Base-by-base conservation (phyloP, 1,140 invertebrate species). In the Parasteatoda tepidariorum region DNA sequence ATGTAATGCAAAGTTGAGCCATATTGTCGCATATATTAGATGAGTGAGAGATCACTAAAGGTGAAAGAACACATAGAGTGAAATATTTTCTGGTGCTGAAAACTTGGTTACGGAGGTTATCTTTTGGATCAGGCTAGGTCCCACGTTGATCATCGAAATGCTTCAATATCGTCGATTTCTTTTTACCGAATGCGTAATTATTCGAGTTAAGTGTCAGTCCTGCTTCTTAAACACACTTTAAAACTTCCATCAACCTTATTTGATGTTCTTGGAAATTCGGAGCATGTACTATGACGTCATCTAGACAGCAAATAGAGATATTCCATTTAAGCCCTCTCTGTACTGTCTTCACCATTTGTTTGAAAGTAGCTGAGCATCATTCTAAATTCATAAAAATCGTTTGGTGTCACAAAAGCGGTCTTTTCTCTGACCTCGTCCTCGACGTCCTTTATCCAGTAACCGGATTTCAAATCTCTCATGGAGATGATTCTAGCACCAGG, bases 371-470 rank as follows among this genome's bases (percentile, higher is more conserved):
- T 13, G 71, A 31, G 85, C 70, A 88, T 84, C 2, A 86, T 84
- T 30, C 81, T 85, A 48, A 86, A 88, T 68, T 88, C 83, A 67
- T 84, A 89, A 7, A 87, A 88, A 48, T 85, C 18, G 13, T 74
- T 28, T 9, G 18, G 15, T 0, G 71, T 86, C 24, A 57, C 30
- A 84, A 91, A 91, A 0, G 90, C 89, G 0, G 90, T 89, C 70
- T 89, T 91, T 67, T 88, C 84, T 34, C 85, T 88, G 1, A 2
- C 28, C 11, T 28, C 13, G 3, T 67, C 11, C 3, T 55, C 48
- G 15, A 67, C n/a, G 15, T 67, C 22, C 30, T 90, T 26, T 85
- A 90, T 91, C 85, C 89, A 88, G 83, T 90, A 92, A 0, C 91
- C 91, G 22, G 86, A 87, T 0, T 85, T 85, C 66, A 91, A 88